A percentile compares a stretch with the other conserved stretches of the same genome.
These are phyloP conservation scores for Buphagus erythrorhynchus DNA, from an alignment of 2,797 vertebrate species.

Conservation along the genomic window DNA sequence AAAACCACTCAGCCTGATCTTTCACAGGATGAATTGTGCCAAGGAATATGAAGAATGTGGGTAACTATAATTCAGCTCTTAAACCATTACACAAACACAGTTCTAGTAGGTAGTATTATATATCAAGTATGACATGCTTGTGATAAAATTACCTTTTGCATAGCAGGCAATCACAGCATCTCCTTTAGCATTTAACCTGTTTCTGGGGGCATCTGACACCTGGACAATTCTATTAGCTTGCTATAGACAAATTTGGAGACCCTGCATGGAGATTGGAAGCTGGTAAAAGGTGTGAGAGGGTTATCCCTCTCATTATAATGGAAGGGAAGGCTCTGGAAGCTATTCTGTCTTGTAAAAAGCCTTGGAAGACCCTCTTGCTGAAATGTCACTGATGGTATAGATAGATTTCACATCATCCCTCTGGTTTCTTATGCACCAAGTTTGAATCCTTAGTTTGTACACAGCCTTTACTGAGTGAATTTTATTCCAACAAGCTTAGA, in stretches of 20 bases:
- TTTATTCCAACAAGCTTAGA: neutral
- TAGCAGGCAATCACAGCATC: neutral
- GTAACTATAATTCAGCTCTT: neutral
- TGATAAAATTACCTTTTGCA: neutral
- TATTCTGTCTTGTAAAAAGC: too few relatives aligned
- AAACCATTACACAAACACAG: neutral
- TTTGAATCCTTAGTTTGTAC: neutral
- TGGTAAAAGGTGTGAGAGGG: neutral
- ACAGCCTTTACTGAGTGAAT: neutral
- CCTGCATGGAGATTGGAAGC: neutral
- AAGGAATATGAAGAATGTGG: neutral
- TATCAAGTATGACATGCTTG: neutral
- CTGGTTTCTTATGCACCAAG: neutral
- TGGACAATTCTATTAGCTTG: neutral
- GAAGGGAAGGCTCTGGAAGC: neutral
- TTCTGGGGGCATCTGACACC: neutral
- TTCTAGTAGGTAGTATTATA: neutral
- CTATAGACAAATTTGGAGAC: neutral
- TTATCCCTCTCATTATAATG: neutral
- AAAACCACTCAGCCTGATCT: neutral
- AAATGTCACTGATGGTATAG: too few relatives aligned
- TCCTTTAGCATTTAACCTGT: neutral
- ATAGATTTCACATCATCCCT: neutral
- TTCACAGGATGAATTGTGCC: neutral
- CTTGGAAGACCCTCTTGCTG: neutral